These are phyloP conservation scores for Bombus haemorrhoidalis DNA, from an alignment of 1,140 invertebrate species.

Conservation along the genomic window DNA sequence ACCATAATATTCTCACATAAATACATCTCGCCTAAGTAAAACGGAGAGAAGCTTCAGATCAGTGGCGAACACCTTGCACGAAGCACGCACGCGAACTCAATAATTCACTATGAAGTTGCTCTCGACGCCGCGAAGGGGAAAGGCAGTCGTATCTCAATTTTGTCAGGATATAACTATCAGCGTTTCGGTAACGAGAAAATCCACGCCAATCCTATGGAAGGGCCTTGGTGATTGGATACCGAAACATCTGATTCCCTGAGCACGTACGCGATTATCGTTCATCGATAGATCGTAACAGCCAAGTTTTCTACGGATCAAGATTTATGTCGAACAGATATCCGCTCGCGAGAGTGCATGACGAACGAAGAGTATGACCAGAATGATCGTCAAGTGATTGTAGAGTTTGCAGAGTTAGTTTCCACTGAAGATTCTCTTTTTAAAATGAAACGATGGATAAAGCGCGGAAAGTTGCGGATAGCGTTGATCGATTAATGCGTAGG, in stretches of 20 bases:
- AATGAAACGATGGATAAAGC: background rate
- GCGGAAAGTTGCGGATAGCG: too few relatives aligned
- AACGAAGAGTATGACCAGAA: background rate
- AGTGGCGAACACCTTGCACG: constrained; percentile 7
- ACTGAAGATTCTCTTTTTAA: background rate
- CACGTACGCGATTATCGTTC: constrained; percentile 62
- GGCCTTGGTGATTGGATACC: constrained; percentile 29
- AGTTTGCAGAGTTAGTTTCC: background rate
- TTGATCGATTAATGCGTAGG: too few relatives aligned
- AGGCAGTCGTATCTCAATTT: constrained; percentile 68
- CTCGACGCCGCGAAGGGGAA: constrained; percentile 1
- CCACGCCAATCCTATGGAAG: constrained; percentile 16
- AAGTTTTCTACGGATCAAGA: constrained; percentile 34
- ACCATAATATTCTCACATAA: constrained; percentile 71
- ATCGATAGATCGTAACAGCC: background rate
- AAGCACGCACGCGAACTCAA: constrained; percentile 65
- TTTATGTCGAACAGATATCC: constrained; percentile 26
- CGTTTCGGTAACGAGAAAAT: constrained; percentile 62
- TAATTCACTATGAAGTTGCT: constrained; percentile 64
- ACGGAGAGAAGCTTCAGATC: constrained; percentile 37
- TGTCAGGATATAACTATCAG: constrained; percentile 59
- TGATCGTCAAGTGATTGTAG: background rate
- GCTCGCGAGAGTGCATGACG: too few relatives aligned
- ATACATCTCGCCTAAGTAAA: constrained; percentile 62
- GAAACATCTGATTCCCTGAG: constrained; percentile 42